phyloP scores from a whole-genome alignment of 2,797 vertebrate species.

The Otus scops region DNA sequence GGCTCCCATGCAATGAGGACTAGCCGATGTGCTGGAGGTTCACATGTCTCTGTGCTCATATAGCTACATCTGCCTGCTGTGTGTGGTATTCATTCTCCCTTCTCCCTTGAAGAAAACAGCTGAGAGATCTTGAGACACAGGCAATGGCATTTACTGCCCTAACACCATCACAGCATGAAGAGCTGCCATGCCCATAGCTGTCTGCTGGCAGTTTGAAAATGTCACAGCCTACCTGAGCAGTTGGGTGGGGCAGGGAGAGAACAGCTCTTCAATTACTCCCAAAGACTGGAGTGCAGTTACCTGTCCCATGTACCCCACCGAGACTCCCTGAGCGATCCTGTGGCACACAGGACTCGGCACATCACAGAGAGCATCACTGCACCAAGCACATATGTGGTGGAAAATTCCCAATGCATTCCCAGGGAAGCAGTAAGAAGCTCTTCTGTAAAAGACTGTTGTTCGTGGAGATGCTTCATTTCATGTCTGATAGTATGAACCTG shows the following conservation, averaged over 20 bases:
- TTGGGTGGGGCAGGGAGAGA: not conserved
- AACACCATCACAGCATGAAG: not conserved
- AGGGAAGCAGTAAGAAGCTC: not conserved
- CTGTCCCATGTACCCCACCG: not conserved
- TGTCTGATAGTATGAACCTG: not conserved
- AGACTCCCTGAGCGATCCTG: not conserved
- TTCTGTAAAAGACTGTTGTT: not conserved
- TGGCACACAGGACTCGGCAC: not conserved
- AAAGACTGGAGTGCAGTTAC: not conserved
- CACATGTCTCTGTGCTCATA: not conserved
- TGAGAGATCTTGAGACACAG: not conserved
- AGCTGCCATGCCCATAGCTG: not conserved
- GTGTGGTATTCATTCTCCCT: not conserved
- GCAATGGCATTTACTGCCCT: not conserved
- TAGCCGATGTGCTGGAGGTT: rapidly evolving
- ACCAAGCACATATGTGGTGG: rapidly evolving
- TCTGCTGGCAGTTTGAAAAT: not conserved
- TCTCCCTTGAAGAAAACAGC: not conserved
- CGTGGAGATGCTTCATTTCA: not conserved
- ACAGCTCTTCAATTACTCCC: not conserved
- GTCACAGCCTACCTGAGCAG: not conserved
- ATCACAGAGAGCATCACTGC: rapidly evolving
- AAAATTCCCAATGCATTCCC: not conserved
- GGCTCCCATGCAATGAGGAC: not conserved
- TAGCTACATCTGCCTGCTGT: not conserved